Evolutionary conservation across 2,888 invertebrate genomes (phyloP).

Genomic region (Ormyrus nitidulus): DNA sequence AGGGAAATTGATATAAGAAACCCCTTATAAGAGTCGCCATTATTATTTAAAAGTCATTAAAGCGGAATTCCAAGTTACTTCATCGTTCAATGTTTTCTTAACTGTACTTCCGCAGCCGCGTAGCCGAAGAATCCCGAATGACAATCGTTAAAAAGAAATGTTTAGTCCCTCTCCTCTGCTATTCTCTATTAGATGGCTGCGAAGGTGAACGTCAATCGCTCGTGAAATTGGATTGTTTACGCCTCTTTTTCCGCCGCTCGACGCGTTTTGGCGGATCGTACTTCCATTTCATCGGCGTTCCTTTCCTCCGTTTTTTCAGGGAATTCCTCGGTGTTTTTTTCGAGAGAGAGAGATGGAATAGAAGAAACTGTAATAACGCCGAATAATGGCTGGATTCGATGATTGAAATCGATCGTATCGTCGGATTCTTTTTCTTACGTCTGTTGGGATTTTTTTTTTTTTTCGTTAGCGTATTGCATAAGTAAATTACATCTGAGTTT

Average conservation of each 20-base stretch:
- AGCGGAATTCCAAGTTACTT: slow-evolving; percentile 39
- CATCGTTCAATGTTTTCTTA: slow-evolving; percentile 51
- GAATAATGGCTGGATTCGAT: slow-evolving; percentile 30
- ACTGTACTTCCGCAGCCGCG: slow-evolving; percentile 46
- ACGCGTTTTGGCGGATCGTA: slow-evolving; percentile 38
- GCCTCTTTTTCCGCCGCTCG: slow-evolving; percentile 23
- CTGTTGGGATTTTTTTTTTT: slow-evolving; percentile 18
- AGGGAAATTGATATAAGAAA: no score
- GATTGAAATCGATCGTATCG: slow-evolving; percentile 28
- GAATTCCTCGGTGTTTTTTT: slow-evolving; percentile 12
- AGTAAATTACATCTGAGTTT: slow-evolving; percentile 33
- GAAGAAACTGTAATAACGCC: slow-evolving; percentile 30
- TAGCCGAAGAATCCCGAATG: slow-evolving; percentile 37
- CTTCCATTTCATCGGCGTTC: slow-evolving; percentile 26
- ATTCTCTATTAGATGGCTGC: neutral
- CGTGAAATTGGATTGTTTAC: slow-evolving; percentile 54
- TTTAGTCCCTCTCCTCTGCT: neutral
- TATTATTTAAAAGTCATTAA: slow-evolving; percentile 49
- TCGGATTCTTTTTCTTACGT: neutral
- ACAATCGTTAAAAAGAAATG: slow-evolving; percentile 28
- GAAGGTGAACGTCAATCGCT: slow-evolving; percentile 47
- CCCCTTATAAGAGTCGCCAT: slow-evolving; percentile 11
- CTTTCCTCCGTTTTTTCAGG: neutral
- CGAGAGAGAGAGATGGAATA: neutral
- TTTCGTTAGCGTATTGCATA: slow-evolving; percentile 20